phyloP scores from a whole-genome alignment of 30 jellyfish, hydroid and myxozoan species.

The Sanderia malayensis region DNA sequence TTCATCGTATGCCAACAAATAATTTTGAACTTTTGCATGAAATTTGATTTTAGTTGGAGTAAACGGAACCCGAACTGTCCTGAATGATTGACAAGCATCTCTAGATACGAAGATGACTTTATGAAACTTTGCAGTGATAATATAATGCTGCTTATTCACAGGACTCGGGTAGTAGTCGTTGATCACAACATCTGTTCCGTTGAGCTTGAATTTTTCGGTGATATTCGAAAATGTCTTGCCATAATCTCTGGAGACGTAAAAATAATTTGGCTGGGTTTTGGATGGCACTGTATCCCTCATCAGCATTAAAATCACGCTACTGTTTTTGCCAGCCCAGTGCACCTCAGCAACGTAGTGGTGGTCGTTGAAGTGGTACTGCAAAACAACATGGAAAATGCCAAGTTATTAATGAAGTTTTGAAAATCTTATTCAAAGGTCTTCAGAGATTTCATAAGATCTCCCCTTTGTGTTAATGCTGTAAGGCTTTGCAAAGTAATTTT shows the following conservation, averaged over 20 bases:
- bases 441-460: too few species aligned
- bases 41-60: constrained; percentile 72
- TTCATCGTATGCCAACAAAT: constrained; percentile 80
- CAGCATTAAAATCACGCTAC: constrained; percentile 79
- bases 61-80: constrained; percentile 33
- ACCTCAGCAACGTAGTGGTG: constrained; percentile 89
- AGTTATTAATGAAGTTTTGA: too few species aligned
- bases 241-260: constrained; percentile 80
- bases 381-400: too few species aligned
- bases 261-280: constrained; percentile 72
- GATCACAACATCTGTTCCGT: constrained; percentile 74
- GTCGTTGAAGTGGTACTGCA: constrained; percentile 82
- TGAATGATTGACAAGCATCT: constrained; percentile 71
- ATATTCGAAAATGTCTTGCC: constrained; percentile 68
- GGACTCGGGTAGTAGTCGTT: constrained; percentile 87
- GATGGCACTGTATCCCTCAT: constrained; percentile 81
- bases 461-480: too few species aligned
- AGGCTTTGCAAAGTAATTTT: too few species aligned
- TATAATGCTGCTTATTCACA: constrained; percentile 62
- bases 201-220: constrained; percentile 52
- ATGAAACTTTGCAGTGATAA: constrained; percentile 83
- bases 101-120: constrained; percentile 56
- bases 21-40: constrained; percentile 57
- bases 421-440: too few species aligned
- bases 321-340: constrained; percentile 98